phyloP scores from a whole-genome alignment of 2,888 invertebrate genomes.

The Anoplius nigerrimus region DNA sequence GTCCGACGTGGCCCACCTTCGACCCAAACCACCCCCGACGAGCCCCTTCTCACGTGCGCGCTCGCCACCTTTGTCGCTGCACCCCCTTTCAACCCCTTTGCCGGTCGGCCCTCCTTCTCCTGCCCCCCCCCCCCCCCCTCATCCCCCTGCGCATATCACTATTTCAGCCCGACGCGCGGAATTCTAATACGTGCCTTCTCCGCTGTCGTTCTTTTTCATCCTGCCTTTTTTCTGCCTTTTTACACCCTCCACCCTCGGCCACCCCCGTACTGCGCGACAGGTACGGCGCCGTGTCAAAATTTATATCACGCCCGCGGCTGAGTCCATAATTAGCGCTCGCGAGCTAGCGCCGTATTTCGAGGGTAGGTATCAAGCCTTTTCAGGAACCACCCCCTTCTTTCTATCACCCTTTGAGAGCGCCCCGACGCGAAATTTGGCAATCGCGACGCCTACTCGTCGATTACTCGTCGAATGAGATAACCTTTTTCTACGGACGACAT shows the following conservation, averaged over 20 bases:
- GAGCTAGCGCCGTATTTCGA: not conserved
- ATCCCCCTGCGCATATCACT: slow-evolving; percentile 57
- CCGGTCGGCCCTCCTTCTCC: slow-evolving; percentile 6
- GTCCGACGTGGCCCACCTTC: slow-evolving; percentile 11
- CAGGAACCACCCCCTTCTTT: too few relatives aligned
- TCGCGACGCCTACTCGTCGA: too few relatives aligned
- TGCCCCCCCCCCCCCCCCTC: slow-evolving; percentile 13
- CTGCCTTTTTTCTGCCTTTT: not conserved
- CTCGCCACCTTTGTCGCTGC: slow-evolving; percentile 2
- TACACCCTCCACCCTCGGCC: not conserved
- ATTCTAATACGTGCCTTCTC: slow-evolving; percentile 66
- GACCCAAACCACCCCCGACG: slow-evolving; percentile 12
- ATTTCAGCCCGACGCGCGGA: slow-evolving; percentile 63
- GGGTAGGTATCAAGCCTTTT: too few relatives aligned
- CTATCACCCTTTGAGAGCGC: not conserved
- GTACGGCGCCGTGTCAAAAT: slow-evolving; percentile 32
- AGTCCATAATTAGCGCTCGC: slow-evolving; percentile 37
- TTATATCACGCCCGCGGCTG: slow-evolving; percentile 42
- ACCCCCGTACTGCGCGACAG: not conserved
- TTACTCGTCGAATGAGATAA: too few relatives aligned
- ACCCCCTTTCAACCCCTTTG: not conserved
- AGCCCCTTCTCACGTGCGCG: slow-evolving; percentile 8
- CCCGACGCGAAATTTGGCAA: too few relatives aligned
- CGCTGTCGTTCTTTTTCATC: slow-evolving; percentile 10
- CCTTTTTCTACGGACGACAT: too few relatives aligned